phyloP scores from a whole-genome alignment of 2,113 vertebrate genomes.

The Athene noctua region DNA sequence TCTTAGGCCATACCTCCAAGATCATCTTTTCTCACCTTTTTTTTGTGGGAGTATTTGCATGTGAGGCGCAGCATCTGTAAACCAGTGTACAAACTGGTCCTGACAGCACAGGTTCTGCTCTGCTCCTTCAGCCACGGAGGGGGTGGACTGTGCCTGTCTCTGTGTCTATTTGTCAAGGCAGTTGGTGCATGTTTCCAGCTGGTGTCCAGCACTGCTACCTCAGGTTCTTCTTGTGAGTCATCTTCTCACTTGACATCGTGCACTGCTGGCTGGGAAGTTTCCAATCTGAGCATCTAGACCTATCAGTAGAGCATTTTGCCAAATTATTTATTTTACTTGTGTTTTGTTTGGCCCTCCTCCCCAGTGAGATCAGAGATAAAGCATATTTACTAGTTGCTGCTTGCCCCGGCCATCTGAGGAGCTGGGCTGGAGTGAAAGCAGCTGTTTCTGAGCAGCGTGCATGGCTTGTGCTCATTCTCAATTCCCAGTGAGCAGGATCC shows the following conservation, averaged over 20 bases:
- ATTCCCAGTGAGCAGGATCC: slow-evolving; percentile 72
- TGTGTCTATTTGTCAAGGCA: accelerated
- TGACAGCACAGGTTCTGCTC: neutral
- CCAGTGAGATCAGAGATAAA: neutral
- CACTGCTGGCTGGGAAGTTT: neutral
- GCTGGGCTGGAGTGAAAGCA: neutral
- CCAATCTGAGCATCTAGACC: neutral
- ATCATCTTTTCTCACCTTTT: neutral
- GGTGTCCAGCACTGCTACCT: neutral
- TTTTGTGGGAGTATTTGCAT: neutral
- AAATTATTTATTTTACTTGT: slow-evolving; percentile 23
- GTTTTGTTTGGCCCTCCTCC: slow-evolving; percentile 12
- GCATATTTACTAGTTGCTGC: slow-evolving; percentile 64
- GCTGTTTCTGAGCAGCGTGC: slow-evolving; percentile 22
- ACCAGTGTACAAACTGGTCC: neutral
- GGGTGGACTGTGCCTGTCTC: neutral
- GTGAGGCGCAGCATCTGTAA: neutral
- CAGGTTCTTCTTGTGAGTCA: neutral
- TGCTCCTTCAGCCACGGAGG: accelerated
- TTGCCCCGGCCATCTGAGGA: slow-evolving; percentile 77
- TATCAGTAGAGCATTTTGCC: neutral
- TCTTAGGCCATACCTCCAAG: accelerated
- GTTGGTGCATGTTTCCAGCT: neutral
- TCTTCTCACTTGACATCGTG: neutral
- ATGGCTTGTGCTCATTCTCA: slow-evolving; percentile 57